phyloP scores from a whole-genome alignment of 92 coral and sea anemone species.

The Isaurus tuberculatus region DNA sequence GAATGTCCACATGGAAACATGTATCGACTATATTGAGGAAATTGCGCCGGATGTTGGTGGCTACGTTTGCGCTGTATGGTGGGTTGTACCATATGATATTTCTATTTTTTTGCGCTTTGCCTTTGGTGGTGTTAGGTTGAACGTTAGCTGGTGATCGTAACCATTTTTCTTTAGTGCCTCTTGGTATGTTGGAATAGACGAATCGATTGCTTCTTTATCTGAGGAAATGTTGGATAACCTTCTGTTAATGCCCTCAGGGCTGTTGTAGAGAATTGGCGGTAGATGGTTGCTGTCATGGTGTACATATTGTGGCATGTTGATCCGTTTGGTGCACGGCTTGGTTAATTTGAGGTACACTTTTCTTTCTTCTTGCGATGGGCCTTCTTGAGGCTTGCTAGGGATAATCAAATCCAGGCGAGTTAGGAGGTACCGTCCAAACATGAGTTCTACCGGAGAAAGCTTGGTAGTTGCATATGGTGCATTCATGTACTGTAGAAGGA shows the following conservation, averaged over 20 bases:
- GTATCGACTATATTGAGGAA: not conserved
- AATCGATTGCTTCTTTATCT: not conserved
- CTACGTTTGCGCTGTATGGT: not conserved
- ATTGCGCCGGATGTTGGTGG: not conserved
- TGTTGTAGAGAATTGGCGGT: too few species aligned
- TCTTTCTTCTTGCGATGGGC: not conserved
- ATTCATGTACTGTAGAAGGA: not conserved
- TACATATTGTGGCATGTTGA: too few species aligned
- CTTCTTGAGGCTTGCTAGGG: not conserved
- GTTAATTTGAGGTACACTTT: too few species aligned
- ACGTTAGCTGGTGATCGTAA: not conserved
- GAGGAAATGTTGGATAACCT: not conserved
- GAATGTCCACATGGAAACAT: not conserved
- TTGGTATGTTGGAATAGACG: not conserved
- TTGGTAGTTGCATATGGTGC: not conserved
- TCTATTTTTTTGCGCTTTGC: not conserved
- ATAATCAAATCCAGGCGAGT: not conserved
- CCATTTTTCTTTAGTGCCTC: not conserved
- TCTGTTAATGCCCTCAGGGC: too few species aligned
- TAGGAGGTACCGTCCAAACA: not conserved
- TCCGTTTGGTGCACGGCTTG: too few species aligned
- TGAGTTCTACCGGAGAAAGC: not conserved
- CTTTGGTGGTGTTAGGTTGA: not conserved
- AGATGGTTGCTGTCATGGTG: too few species aligned
- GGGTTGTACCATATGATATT: not conserved